Evolutionary conservation across 2,888 invertebrate species (phyloP).

Genomic region (Parascotia fuliginaria): DNA sequence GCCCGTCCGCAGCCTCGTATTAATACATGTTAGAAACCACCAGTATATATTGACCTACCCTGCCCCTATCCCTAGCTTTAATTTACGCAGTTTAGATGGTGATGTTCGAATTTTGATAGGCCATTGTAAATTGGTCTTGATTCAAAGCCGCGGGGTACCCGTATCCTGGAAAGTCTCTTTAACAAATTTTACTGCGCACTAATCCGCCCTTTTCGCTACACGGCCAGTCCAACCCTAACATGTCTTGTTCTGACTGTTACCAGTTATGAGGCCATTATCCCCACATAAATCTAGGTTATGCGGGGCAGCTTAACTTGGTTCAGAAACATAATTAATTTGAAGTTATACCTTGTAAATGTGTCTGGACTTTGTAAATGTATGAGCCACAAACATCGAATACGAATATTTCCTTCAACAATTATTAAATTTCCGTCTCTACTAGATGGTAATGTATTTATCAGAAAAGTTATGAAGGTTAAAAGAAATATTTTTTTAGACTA

Average conservation of each 20-base stretch:
- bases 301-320: constrained; percentile 63
- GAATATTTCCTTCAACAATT: too few species aligned
- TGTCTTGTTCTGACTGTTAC: constrained; percentile 70
- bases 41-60: constrained; percentile 48
- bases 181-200: constrained; percentile 83
- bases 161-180: constrained; percentile 70
- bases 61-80: constrained; percentile 8
- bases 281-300: constrained; percentile 79
- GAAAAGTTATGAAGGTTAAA: too few species aligned
- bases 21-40: constrained; percentile 60
- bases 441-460: too few species aligned
- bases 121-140: constrained; percentile 51
- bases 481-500: too few species aligned
- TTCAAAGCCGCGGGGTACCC: constrained; percentile 69
- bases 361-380: constrained; percentile 34
- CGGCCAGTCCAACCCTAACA: constrained; percentile 62
- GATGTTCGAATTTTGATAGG: constrained; percentile 20
- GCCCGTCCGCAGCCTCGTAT: constrained; percentile 67
- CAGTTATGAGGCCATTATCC: constrained; percentile 79
- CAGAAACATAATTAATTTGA: constrained; percentile 69
- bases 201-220: constrained; percentile 77
- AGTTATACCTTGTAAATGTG: constrained; percentile 58
- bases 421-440: too few species aligned
- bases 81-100: background rate
- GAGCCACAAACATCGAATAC: background rate